Evolutionary conservation across 1,140 invertebrate species (phyloP).

Genomic region (Mycetomoellerius zeteki): DNA sequence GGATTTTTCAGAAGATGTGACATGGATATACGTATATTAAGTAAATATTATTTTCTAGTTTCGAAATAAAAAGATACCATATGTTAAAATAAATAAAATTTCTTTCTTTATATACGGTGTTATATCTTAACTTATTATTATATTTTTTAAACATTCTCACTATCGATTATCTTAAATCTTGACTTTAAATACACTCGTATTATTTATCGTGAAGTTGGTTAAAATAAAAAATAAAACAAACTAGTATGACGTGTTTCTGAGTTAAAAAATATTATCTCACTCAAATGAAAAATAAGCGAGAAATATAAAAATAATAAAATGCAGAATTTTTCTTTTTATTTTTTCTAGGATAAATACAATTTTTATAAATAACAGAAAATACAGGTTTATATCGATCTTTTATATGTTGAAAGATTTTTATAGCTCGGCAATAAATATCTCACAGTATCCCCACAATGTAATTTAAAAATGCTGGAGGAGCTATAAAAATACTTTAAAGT

Average conservation of each 20-base stretch:
- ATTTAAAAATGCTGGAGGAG: slow-evolving; percentile 6
- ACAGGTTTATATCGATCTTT: neutral
- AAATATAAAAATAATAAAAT: slow-evolving; percentile 17
- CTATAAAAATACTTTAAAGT: neutral
- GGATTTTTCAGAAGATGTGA: neutral
- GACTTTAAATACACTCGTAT: neutral
- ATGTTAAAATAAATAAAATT: slow-evolving; percentile 19
- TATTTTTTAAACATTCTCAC: neutral
- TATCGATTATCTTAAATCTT: neutral
- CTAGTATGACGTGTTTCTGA: neutral
- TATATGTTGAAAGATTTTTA: neutral
- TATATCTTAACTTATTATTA: neutral
- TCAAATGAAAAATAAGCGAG: neutral
- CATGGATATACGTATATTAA: neutral
- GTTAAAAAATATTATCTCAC: neutral
- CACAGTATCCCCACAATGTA: neutral
- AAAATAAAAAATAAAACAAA: neutral
- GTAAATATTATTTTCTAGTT: neutral
- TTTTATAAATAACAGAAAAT: slow-evolving; percentile 23
- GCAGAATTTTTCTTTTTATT: neutral
- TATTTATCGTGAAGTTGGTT: neutral
- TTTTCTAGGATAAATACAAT: neutral
- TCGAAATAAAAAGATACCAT: neutral
- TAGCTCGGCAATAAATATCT: slow-evolving; percentile 23
- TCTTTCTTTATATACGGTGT: neutral